Percentiles rank a stretch among this genome's conserved stretches.
These are phyloP conservation scores for Ivindomyrus marchei DNA, from an alignment of 2,113 vertebrate genomes.

Conservation along the genomic window DNA sequence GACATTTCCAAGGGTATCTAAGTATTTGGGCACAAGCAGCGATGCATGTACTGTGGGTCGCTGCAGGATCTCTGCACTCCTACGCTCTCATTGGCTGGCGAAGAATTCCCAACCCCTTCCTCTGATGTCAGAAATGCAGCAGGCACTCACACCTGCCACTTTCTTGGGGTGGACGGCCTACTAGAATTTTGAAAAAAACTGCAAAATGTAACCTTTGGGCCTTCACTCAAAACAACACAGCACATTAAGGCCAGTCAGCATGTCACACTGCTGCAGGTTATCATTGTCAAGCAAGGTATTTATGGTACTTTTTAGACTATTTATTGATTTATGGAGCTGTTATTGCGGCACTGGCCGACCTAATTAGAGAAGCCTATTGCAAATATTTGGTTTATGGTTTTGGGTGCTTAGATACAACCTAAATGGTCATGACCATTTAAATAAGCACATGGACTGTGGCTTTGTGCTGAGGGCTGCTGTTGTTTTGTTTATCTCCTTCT, in stretches of 20 bases:
- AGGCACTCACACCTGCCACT: not conserved
- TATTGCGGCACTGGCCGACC: not conserved
- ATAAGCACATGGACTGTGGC: conserved; percentile 16
- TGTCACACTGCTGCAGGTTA: not conserved
- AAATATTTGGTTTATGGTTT: conserved; percentile 15
- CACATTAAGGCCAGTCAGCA: not conserved
- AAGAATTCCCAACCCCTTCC: not conserved
- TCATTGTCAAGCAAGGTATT: conserved; percentile 9
- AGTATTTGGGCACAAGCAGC: not conserved
- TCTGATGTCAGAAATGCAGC: not conserved
- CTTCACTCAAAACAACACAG: not conserved
- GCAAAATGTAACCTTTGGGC: not conserved
- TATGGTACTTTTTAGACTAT: not conserved
- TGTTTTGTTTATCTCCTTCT: not conserved
- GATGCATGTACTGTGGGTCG: not conserved
- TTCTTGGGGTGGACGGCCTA: not conserved
- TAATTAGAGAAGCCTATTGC: not conserved
- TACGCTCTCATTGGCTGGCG: not conserved
- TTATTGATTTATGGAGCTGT: conserved; percentile 5
- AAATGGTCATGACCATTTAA: conserved; percentile 17
- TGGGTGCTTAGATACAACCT: conserved; percentile 14
- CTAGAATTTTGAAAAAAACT: not conserved
- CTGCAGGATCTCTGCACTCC: not conserved
- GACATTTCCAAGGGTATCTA: not conserved
- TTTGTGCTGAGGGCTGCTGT: conserved; percentile 2